Evolutionary conservation across 2,888 invertebrate species (phyloP).

Genomic region (Macaria liturata): DNA sequence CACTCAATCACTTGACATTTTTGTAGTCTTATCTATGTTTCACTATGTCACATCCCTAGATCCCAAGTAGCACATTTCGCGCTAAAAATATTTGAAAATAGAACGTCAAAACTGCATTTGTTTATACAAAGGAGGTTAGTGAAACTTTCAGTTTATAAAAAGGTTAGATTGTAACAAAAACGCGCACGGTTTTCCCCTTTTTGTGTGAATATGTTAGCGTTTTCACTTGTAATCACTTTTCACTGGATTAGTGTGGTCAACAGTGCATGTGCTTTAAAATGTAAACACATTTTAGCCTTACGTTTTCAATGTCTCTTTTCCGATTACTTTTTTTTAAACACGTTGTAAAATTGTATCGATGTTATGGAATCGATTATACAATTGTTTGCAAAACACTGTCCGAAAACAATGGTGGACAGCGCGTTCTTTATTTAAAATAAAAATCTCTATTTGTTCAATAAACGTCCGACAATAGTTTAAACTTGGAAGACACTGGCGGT

Average conservation of each 20-base stretch:
- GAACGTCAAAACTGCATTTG: constrained; percentile 9
- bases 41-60: constrained; percentile 51
- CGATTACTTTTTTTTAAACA: constrained; percentile 14
- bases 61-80: constrained; percentile 49
- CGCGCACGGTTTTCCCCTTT: background rate
- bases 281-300: constrained; percentile 16
- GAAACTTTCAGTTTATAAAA: too few relatives aligned
- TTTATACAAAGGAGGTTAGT: background rate
- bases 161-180: too few relatives aligned
- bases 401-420: constrained; percentile 30
- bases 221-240: constrained; percentile 18
- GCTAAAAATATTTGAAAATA: constrained; percentile 24
- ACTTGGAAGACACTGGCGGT: constrained; percentile 72
- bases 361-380: constrained; percentile 26
- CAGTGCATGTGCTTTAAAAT: constrained; percentile 14
- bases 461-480: constrained; percentile 73
- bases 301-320: constrained; percentile 17
- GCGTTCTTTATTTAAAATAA: constrained; percentile 38
- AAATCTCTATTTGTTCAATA: constrained; percentile 47
- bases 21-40: constrained; percentile 8
- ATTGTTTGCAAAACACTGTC: constrained; percentile 35
- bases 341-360: constrained; percentile 19
- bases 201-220: constrained; percentile 2
- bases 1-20: constrained; percentile 38
- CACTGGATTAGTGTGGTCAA: constrained; percentile 18